These are phyloP conservation scores for Conus canariensis DNA, from an alignment of 2,888 invertebrate species.

Conservation along the genomic window DNA sequence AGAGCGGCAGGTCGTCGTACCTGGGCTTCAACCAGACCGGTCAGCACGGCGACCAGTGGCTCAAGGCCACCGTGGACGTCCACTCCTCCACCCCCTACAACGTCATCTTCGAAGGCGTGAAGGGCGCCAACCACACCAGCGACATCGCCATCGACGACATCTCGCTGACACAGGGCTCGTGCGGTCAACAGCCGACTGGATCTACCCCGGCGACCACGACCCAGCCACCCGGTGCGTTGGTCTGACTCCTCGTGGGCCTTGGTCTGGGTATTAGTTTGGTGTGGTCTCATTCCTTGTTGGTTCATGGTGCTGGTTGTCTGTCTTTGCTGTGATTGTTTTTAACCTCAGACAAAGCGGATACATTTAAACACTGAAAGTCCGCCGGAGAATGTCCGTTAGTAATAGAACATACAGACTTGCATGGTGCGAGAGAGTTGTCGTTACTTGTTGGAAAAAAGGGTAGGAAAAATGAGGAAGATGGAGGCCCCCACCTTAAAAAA, in stretches of 20 bases:
- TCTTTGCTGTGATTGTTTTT: neutral
- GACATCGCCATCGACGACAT: constrained; percentile 61
- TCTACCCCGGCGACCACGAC: constrained; percentile 55
- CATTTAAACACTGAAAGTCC: neutral
- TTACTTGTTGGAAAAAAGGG: too few relatives aligned
- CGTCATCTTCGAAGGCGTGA: constrained; percentile 69
- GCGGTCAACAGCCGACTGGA: constrained; percentile 58
- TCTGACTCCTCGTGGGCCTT: too few relatives aligned
- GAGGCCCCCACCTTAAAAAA: too few relatives aligned
- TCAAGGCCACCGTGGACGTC: constrained; percentile 59
- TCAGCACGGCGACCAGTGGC: constrained; percentile 66
- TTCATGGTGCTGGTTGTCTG: neutral
- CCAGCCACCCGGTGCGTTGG: constrained; percentile 56
- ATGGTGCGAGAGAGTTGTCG: too few relatives aligned
- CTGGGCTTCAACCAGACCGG: constrained; percentile 61
- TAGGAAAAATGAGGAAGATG: too few relatives aligned
- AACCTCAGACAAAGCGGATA: neutral
- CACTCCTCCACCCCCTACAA: constrained; percentile 52
- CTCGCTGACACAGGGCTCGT: constrained; percentile 48
- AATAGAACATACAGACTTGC: too few relatives aligned
- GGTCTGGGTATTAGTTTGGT: neutral
- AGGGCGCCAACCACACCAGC: constrained; percentile 62
- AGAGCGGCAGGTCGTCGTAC: constrained; percentile 29
- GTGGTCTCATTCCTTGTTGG: too few relatives aligned
- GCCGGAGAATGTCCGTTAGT: too few relatives aligned